Base-by-base conservation (phyloP, 2,113 vertebrate species). In the Vimba vimba region DNA sequence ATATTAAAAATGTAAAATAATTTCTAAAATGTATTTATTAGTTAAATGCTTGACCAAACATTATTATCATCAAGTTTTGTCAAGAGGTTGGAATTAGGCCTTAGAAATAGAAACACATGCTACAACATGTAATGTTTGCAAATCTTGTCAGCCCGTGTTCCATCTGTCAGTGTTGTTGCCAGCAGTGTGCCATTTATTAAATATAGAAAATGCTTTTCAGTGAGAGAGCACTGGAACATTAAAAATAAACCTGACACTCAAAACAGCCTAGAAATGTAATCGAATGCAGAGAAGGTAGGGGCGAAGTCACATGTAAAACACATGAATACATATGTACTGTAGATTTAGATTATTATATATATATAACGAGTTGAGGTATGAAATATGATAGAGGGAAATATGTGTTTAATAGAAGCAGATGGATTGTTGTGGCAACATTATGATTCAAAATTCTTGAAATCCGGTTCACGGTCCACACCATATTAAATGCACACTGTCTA, bases 321-420 rank as follows among this genome's bases (percentile, higher is more conserved):
- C 23, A n/a, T 15, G 1, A 39, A 71, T 21, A 39, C 30, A 57
- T n/a, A 43, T 60, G 33, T 43, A 23, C 68, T 23, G 33, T 4
- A 52, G 15, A 75, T 33, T 45, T 78, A 59, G 27, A 21, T 69
- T 30, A 59, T 57, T 75, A 76, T 0, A 79, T 30, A 27, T 0
- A 79, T 30, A 39, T 25, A 78, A 73, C 27, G 30, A 64, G 7
- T 25, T 73, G 30, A 50, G 43, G 45, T 11, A 83, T 9, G 39
- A 30, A 86, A 83, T 39, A 45, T 19, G 39, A 57, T 11, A 74
- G 43, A 43, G 43, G n/a, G 50, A 43, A 83, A 83, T 39, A 45
- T 33, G 39, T 27, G 30, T 86, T 79, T 78, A 86, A 79, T 39
- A 30, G n/a, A 57, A 84, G 66, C 74, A 88, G 84, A 88, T 83